Base-by-base conservation (phyloP, 2,113 vertebrate species). In the Hemichromis elongatus region DNA sequence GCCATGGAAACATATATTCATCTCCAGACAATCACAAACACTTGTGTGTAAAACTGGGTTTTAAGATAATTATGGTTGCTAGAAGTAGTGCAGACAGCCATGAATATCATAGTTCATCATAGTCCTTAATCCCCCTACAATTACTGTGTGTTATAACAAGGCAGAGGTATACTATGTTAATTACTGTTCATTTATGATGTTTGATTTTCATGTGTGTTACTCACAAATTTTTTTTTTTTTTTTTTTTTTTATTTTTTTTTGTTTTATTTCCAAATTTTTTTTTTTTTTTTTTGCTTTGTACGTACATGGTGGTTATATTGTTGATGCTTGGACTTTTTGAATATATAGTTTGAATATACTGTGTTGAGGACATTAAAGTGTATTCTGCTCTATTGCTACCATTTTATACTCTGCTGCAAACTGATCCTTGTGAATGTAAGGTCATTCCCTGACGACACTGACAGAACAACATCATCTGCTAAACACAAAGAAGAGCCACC, bases 11-110 rank as follows among this genome's bases (percentile, higher is more conserved):
- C 33, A 66, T 37, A 13, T 63, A 21, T 37, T 66, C 33, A 37
- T 37, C 59, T 37, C 33, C 33, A 66, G 33, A 37, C 59, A 66
- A 66, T 66, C 33, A n/a, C 0, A 66, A 66, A 66, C 33, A 66
- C 33, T 66, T 66, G 33, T 37, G 33, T n/a, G 19, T 66, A 37
- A 63, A 66, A 37, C 33, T 37, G 33, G 0, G 0, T 63, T 63
- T 63, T 35, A 61, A 61, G 30, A 61, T 35, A 35, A 18, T 4
- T 5, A 19, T 21, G 59, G 19, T 66, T 37, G 59, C 19, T 66
- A 21, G 19, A 66, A 66, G 59, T 66, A 11, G 19, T 37, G 19
- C 33, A 21, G 33, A 66, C 11, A 13, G 2, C 12, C 59, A 5
- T 63, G 18, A 37, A 21, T 13, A 63, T 63, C 2, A 63, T 13